A percentile compares a stretch with the other conserved stretches of the same genome.
phyloP scores from a whole-genome alignment of 2,888 invertebrate genomes.

The Xanthorhoe spadicearia region DNA sequence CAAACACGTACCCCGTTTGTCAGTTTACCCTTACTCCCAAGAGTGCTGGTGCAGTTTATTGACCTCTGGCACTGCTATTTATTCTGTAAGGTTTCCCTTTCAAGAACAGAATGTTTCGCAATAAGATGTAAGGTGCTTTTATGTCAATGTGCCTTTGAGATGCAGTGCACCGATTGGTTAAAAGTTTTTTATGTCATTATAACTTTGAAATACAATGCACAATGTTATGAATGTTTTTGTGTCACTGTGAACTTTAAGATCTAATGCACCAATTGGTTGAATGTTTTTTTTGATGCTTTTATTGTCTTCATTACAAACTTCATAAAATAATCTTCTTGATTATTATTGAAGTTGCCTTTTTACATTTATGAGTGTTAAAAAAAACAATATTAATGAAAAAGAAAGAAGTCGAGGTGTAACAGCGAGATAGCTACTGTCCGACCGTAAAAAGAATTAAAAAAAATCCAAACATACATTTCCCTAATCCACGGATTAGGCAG shows the following conservation, averaged over 20 bases:
- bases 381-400: neutral
- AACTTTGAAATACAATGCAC: neutral
- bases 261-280: no score
- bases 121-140: constrained; percentile 13
- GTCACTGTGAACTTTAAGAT: neutral
- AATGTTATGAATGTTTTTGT: no score
- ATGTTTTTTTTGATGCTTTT: no score
- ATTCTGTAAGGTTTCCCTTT: constrained; percentile 45
- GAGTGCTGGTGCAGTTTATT: constrained; percentile 48
- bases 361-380: neutral
- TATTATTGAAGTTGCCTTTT: neutral
- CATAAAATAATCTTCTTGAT: no score
- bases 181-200: constrained; percentile 1
- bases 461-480: constrained; percentile 41
- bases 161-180: constrained; percentile 7
- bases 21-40: constrained; percentile 51
- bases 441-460: constrained; percentile 35
- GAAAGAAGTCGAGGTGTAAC: constrained; percentile 34
- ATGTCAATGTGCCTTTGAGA: neutral
- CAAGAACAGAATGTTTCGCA: constrained; percentile 49
- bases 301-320: no score
- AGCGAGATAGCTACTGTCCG: constrained; percentile 36
- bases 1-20: constrained; percentile 42
- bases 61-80: constrained; percentile 42
- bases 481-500: constrained; percentile 40